phyloP scores from a whole-genome alignment of 2,888 invertebrate genomes.

The Galerucella calmariensis region DNA sequence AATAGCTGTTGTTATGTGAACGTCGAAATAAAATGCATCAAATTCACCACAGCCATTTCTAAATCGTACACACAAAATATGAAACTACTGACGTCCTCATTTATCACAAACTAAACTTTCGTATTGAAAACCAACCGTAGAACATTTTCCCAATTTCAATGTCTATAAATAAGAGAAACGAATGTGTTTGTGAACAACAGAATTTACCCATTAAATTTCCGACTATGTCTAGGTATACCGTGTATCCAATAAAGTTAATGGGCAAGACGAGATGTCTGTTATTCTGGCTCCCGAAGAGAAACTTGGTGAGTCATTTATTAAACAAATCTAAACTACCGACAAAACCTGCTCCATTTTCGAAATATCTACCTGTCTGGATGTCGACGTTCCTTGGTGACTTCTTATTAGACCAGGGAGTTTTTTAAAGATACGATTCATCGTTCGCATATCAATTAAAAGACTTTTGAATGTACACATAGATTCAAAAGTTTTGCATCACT shows the following conservation, averaged over 20 bases:
- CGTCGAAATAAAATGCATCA: background rate
- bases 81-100: slow-evolving; percentile 8
- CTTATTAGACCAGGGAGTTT: slow-evolving; percentile 9
- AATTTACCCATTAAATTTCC: slow-evolving; percentile 34
- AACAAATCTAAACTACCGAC: slow-evolving; percentile 40
- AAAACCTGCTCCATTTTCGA: slow-evolving; percentile 48
- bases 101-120: background rate
- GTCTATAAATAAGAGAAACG: slow-evolving; percentile 34
- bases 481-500: too few species aligned
- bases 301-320: slow-evolving; percentile 44
- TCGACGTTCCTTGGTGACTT: slow-evolving; percentile 20
- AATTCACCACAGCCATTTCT: background rate
- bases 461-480: too few species aligned
- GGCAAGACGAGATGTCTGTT: slow-evolving; percentile 51
- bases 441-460: too few species aligned
- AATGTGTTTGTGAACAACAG: slow-evolving; percentile 39
- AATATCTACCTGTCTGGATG: slow-evolving; percentile 43
- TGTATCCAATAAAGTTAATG: slow-evolving; percentile 56
- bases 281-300: slow-evolving; percentile 42
- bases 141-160: slow-evolving; percentile 21
- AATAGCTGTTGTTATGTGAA: too few species aligned
- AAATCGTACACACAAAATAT: slow-evolving; percentile 5
- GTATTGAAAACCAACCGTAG: slow-evolving; percentile 8
- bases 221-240: slow-evolving; percentile 35
- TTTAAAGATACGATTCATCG: background rate